Base-by-base conservation (phyloP, 2,888 invertebrate species). In the Hypomecis punctinalis region DNA sequence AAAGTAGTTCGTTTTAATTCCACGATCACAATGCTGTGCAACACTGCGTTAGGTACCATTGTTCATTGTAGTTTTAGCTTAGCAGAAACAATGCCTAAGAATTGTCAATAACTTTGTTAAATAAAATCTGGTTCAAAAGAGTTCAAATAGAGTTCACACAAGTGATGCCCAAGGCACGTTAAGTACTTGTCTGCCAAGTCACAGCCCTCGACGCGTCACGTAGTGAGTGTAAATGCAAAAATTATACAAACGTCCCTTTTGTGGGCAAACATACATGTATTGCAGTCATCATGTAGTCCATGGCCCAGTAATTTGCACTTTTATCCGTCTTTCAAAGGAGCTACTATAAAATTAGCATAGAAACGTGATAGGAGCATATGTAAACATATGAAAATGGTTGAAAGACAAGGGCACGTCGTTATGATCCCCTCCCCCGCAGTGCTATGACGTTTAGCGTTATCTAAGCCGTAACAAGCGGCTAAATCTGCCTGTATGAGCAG, bases 341-440 rank as follows among this genome's bases (percentile, higher is more conserved):
- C 75, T 69, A 79, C 77, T 77, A 84, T 91, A 83, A 87, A 85
- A 91, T 92, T 91, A 80, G 76, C 91, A 92, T 92, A 86, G 67
- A 82, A 86, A 90, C 82, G 81, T 80, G 79, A 80, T 77, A 76
- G 71, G 77, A 78, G 67, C 73, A 74, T 70, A 74, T 75, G 70
- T 74, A 76, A 74, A 70, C 71, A 72, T 74, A 75, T 73, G 71
- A 72, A 72, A 71, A 74, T 76, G 71, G 67, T 64, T 68, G 55
- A 63, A 70, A 73, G 68, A 69, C 74, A 72, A 74, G 69, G 70
- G 69, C 61, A 67, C 42, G 61, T 65, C 64, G 68, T 72, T 70
- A 69, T 56, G 57, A 58, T 36, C 58, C 42, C 51, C 63, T 61
- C 58, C 57, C 61, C 55, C 64, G 55, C 67, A 57, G 55, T 45